Evolutionary conservation across 2,113 vertebrate species (phyloP).

Genomic region (human (Homo sapiens)): GRCh38 chr18:27518001-27518500

Average conservation of each 20-base stretch:
- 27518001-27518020: too few relatives aligned
- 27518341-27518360: not conserved
- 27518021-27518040: too few relatives aligned
- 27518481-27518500: not conserved
- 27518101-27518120: not conserved
- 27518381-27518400: not conserved
- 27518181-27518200: slow-evolving; percentile 5
- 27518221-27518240: not conserved
- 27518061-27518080: too few relatives aligned
- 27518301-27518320: not conserved
- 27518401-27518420: not conserved
- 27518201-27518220: not conserved
- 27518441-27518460: not conserved
- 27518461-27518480: not conserved
- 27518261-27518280: not conserved
- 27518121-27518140: not conserved
- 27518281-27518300: not conserved
- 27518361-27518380: not conserved
- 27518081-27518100: not conserved
- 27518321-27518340: not conserved
- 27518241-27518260: not conserved
- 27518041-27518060: too few relatives aligned
- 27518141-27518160: not conserved
- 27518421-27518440: not conserved
- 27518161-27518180: not conserved